phyloP scores from a whole-genome alignment of 2,113 vertebrate species.

The Centropus unirufus region DNA sequence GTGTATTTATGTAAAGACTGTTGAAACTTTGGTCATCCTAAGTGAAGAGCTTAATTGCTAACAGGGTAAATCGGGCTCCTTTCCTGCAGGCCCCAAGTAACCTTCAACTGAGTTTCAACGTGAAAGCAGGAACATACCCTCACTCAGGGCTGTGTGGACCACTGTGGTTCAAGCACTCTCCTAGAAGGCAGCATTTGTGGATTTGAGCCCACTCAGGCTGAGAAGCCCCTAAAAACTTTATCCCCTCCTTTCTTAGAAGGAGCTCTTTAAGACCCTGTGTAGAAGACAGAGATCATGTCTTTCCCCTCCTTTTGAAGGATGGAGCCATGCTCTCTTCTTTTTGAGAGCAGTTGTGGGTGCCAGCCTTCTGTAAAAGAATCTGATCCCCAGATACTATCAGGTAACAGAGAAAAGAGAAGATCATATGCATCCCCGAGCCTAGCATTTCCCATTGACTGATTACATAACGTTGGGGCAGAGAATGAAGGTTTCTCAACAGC shows the following conservation, averaged over 20 bases:
- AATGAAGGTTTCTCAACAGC: background rate
- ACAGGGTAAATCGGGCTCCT: background rate
- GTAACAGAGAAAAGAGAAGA: background rate
- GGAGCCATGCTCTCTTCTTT: background rate
- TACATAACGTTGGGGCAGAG: background rate
- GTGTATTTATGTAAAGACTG: background rate
- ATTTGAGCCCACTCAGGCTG: background rate
- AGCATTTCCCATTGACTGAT: background rate
- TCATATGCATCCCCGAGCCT: background rate
- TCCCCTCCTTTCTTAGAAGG: background rate
- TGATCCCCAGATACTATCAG: background rate
- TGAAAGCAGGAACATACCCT: background rate
- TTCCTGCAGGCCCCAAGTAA: background rate
- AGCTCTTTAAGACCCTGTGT: background rate
- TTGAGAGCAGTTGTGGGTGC: background rate
- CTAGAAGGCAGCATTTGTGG: background rate
- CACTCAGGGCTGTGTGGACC: background rate
- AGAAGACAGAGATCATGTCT: background rate
- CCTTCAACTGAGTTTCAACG: background rate
- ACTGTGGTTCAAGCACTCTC: background rate
- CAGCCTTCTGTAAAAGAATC: background rate
- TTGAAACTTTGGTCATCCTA: background rate
- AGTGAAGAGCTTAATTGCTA: background rate
- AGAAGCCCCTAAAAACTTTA: background rate
- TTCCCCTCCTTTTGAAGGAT: background rate